Evolutionary conservation across 2,888 invertebrate genomes (phyloP).

Genomic region (Tipula confusa): DNA sequence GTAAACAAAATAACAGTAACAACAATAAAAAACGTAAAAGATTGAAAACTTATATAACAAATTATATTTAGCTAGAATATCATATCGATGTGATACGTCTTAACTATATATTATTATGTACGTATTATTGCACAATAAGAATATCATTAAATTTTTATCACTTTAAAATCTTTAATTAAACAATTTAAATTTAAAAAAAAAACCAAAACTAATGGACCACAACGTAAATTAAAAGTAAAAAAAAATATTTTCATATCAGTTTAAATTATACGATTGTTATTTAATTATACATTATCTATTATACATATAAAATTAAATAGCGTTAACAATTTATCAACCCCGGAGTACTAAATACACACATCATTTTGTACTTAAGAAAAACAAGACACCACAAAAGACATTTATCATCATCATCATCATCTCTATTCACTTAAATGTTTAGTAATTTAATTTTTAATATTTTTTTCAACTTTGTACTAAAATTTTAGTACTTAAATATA

Average conservation of each 20-base stretch:
- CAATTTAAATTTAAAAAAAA: neutral
- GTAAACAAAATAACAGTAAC: neutral
- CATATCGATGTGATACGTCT: no score
- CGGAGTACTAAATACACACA: neutral
- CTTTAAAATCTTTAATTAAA: neutral
- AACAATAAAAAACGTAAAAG: neutral
- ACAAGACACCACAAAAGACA: no score
- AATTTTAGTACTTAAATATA: neutral
- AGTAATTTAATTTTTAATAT: neutral
- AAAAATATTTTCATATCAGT: neutral
- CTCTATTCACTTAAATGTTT: neutral
- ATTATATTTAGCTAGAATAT: constrained; percentile 25
- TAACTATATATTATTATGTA: no score
- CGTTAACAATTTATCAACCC: neutral
- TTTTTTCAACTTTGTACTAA: neutral
- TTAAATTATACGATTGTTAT: constrained; percentile 12
- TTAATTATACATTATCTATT: no score
- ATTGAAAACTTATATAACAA: neutral
- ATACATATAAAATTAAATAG: neutral
- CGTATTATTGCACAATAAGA: neutral
- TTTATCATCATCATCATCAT: no score
- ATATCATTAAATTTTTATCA: neutral
- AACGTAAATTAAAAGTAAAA: neutral
- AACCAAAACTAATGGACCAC: constrained; percentile 16
- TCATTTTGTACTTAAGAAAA: neutral